Base-by-base conservation (phyloP, 2,797 vertebrate genomes). In the Pogoniulus pusillus region DNA sequence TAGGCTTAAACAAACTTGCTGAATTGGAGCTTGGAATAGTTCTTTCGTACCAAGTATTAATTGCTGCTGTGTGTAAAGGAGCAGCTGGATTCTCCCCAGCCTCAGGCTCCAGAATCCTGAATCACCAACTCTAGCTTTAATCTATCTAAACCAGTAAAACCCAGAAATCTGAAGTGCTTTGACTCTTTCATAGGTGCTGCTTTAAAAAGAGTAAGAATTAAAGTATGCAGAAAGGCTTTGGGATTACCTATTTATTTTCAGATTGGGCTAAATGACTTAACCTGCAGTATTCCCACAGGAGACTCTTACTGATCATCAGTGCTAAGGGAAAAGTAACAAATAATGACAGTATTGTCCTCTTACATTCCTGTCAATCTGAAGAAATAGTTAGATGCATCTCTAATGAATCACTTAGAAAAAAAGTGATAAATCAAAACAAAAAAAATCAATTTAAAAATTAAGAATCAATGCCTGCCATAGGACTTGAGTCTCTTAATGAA, bases 351-450 rank as follows among this genome's bases (percentile, higher is more conserved):
- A 27, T 58, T 57, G 37, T 53, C 29, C 62, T 77, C 53, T 57
- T 89, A 69, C 10, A 62, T 66, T 55, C 8, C n/a, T 79, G 51
- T 7, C 72, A 53, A 91, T 8, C 9, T 69, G 39, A 81, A 92
- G 43, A 60, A 78, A 74, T 9, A 45, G 26, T 27, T 58, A 92
- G 74, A 45, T 77, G 7, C 4, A 80, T n/a, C 68, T 93, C 39
- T 89, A 85, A 79, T 71, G 91, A 90, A 89, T 58, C 54, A 71
- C 18, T 91, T 62, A 32, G 30, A 62, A 88, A 91, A 91, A 75
- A 86, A 51, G 3, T 16, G 29, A 77, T 78, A 75, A 83, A 71
- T 85, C n/a, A n/a, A 72, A 60, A 75, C 64, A 87, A 60, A 51
- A 19, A 87, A 60, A 51, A 19, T 6, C 14, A 55, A 64, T 45